Conservation (phyloP, 2,888 invertebrate genomes). For the Drosophila trichaetosa region DNA sequence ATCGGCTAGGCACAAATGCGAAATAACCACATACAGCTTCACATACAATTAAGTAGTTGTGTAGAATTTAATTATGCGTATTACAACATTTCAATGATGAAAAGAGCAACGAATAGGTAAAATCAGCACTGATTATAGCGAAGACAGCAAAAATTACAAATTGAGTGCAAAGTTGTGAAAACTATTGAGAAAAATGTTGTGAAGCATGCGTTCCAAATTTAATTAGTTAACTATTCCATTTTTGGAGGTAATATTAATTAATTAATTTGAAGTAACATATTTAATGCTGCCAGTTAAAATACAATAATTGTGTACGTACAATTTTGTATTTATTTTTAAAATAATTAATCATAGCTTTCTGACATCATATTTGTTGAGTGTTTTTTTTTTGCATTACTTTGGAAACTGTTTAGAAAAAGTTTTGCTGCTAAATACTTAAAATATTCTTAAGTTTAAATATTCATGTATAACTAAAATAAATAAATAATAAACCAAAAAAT, state of each 20-base stretch:
- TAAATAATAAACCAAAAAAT: neutral
- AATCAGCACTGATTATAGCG: neutral
- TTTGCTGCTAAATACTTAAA: too few relatives aligned
- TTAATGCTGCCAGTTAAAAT: neutral
- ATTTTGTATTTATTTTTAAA: neutral
- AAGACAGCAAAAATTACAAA: neutral
- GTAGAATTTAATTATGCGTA: neutral
- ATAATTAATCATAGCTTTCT: too few relatives aligned
- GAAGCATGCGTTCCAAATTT: too few relatives aligned
- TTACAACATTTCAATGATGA: neutral
- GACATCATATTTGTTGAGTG: too few relatives aligned
- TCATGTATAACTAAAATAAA: neutral
- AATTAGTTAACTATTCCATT: neutral
- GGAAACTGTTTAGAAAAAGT: neutral
- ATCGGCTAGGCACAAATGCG: slow-evolving; percentile 15
- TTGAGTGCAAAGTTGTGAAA: neutral
- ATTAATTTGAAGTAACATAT: neutral
- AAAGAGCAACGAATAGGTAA: neutral
- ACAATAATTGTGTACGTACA: too few relatives aligned
- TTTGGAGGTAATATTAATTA: neutral
- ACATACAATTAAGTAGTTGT: neutral
- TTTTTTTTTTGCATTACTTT: neutral
- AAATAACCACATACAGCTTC: neutral
- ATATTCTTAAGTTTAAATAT: neutral
- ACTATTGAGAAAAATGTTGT: neutral